Base-by-base conservation (phyloP, 2,113 vertebrate genomes). In the Eptesicus fuscus region DNA sequence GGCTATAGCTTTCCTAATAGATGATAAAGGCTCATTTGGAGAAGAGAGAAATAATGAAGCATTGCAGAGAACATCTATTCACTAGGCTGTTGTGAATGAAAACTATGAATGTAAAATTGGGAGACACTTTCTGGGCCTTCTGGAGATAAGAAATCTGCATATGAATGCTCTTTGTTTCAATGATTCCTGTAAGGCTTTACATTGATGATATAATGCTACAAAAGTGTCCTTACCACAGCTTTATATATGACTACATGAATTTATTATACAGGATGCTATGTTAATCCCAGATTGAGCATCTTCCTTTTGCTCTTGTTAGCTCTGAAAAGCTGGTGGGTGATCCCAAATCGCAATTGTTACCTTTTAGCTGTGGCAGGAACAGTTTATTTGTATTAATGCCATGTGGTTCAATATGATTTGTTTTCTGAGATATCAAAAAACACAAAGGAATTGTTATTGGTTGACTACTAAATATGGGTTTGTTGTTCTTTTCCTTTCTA, bases 61-160 rank as follows among this genome's bases (percentile, higher is more conserved):
- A 35, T 90, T 78, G 63, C 28, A 96, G 63, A 93, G 87, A 96
- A 78, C 53, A 83, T 91, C 37, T 94, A 90, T 95, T 94, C 76
- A 88, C 80, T 71, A 56, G 37, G 35, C 22, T 97, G 53, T 83
- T 95, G 37, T 97, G 90, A 94, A 94, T 76, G 77, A 93, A 97
- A 97, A 56, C 74, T 88, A 97, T 90, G 85, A 95, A 93, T 93
- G 56, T 83, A 88, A 94, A 96, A 92, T 40, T 30, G 63, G n/a
- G 76, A 94, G 61, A 77, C 56, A 93, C 49, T 90, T 92, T 95
- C 73, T 93, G 53, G 53, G 61, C 80, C 90, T 92, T 79, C 18
- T 49, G 25, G 44, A 90, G 78, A 94, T 85, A 96, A 93, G 30
- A 8, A 53, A 88, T 90, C 82, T 96, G 67, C 88, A 95, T 92